Conservation (phyloP, 2,888 invertebrate species). For the Catocala fraxini region DNA sequence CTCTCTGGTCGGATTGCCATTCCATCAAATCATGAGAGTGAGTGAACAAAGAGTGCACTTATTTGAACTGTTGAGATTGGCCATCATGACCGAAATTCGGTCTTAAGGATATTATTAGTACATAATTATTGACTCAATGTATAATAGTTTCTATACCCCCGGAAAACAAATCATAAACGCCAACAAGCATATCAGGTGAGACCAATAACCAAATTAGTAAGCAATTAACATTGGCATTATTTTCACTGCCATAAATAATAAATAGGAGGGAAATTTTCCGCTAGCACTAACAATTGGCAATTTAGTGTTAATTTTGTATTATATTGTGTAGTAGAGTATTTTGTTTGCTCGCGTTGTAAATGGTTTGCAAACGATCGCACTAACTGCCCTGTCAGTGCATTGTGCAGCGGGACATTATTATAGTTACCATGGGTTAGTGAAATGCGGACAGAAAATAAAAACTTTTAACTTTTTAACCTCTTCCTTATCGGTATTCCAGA, state of each 20-base stretch:
- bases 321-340: constrained; percentile 48
- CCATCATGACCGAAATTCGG: too few species aligned
- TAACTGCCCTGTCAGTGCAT: constrained; percentile 59
- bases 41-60: too few species aligned
- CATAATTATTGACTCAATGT: too few species aligned
- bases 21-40: too few species aligned
- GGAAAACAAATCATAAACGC: constrained; percentile 18
- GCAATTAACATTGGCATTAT: constrained; percentile 38
- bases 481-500: too few species aligned
- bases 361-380: constrained; percentile 63
- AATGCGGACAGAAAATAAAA: not conserved
- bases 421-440: constrained; percentile 38
- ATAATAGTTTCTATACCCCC: too few species aligned
- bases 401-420: constrained; percentile 50
- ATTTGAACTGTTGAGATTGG: too few species aligned
- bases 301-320: constrained; percentile 49
- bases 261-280: constrained; percentile 28
- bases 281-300: constrained; percentile 39
- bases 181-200: constrained; percentile 8
- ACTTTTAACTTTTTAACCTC: too few species aligned
- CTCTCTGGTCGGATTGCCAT: too few species aligned
- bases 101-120: too few species aligned
- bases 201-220: constrained; percentile 13
- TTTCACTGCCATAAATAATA: constrained; percentile 28
- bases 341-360: constrained; percentile 56